These are phyloP conservation scores for Plusia festucae DNA, from an alignment of 2,888 invertebrate species.

Conservation along the genomic window DNA sequence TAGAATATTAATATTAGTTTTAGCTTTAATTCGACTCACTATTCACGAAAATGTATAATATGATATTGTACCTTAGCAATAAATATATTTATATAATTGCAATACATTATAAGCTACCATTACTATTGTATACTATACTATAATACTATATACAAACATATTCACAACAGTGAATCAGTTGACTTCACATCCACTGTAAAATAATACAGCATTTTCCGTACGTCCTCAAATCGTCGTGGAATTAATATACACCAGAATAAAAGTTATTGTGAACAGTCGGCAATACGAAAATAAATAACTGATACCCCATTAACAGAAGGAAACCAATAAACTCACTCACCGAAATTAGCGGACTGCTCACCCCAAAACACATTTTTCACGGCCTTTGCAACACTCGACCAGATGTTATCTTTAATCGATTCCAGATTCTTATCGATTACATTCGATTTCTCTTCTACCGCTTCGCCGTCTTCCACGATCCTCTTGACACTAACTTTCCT, in stretches of 20 bases:
- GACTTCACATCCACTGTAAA: neutral
- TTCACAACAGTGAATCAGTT: neutral
- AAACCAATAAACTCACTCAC: constrained; percentile 63
- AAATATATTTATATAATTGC: too few species aligned
- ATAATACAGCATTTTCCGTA: constrained; percentile 5
- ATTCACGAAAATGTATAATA: too few species aligned
- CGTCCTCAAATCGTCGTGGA: constrained; percentile 13
- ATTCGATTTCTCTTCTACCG: constrained; percentile 62
- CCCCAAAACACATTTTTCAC: constrained; percentile 86
- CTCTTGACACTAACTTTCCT: constrained; percentile 80
- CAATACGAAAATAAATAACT: constrained; percentile 48
- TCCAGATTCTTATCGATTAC: constrained; percentile 65
- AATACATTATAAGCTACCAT: too few species aligned
- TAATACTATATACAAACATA: too few species aligned
- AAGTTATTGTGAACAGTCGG: constrained; percentile 29
- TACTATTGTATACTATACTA: too few species aligned
- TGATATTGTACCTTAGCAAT: too few species aligned
- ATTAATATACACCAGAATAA: constrained; percentile 25
- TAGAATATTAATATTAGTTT: too few species aligned
- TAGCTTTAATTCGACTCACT: too few species aligned
- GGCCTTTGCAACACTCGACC: constrained; percentile 82
- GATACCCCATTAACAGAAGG: constrained; percentile 33
- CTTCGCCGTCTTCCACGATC: constrained; percentile 66
- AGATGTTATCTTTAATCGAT: constrained; percentile 80
- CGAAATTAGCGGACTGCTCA: constrained; percentile 67